Base-by-base conservation (phyloP, 2,888 invertebrate species). In the Meloe dianella region DNA sequence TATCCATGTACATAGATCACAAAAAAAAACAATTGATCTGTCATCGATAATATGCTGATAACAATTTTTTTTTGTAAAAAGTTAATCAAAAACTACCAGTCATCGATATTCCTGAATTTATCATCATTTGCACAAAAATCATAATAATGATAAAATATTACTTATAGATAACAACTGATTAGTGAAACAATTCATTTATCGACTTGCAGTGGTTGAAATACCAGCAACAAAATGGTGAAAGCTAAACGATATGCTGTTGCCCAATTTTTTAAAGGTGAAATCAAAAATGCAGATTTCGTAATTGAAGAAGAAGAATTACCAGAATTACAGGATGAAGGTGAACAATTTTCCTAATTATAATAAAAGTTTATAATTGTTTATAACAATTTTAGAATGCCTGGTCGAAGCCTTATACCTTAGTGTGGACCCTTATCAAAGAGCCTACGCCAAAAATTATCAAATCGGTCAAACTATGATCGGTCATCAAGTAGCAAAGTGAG, bases 361-460 rank as follows among this genome's bases (percentile, higher is more conserved):
- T 32, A 27, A 14, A 22, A 0, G 4, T n/a, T n/a, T n/a, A n/a
- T n/a, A n/a, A 22, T 22, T 22, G 2, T 4, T 22, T 10, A 12
- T 7, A n/a, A n/a, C n/a, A n/a, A n/a, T 63, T 63, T 60, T 79
- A 90, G 90, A 90, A 83, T 86, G 89, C 72, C 82, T 91, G 63
- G 84, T 87, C 1, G 86, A 91, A 83, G 90, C 90, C 0, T 85
- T 89, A 75, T 91, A 86, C 76, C 78, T 91, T 0, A 90, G 90
- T 69, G 89, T 91, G 27, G 92, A 92, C 79, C 91, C 92, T 0
- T 91, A 90, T 68, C 89, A 90, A 89, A 84, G 89, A 71, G 85
- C 86, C 2, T 88, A 87, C 69, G 84, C 86, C 82, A 83, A 82
- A 63, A 82, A 82, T 27, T 73, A 75, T 30, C 86, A 87, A 74